Base-by-base conservation (phyloP, 2,888 invertebrate species). In the Dexiosoma caninum region DNA sequence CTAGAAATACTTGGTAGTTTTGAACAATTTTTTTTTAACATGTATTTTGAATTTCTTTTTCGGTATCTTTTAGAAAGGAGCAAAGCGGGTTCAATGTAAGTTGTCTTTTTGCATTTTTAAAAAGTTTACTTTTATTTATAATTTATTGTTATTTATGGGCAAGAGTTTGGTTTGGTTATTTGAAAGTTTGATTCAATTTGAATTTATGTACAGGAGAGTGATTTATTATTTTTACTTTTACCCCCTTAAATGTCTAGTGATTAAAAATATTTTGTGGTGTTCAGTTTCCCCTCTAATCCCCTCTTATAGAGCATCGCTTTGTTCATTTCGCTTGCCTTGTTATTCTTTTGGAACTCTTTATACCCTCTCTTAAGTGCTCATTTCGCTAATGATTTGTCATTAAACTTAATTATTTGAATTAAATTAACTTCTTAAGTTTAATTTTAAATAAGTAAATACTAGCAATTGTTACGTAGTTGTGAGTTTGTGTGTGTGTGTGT, bases 1-100 rank as follows among this genome's bases (percentile, higher is more conserved):
- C 81, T 81, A 81, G 81, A 81, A 77, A 81, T 81, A 81, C 79
- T 55, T 70, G 75, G 62, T 70, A 66, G 51, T 51, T 80, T n/a
- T 79, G 32, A 40, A 35, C 51, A 46, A 69, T 40, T 46, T 44
- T 51, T 46, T 55, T 64, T 27, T 42, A 53, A 64, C 64, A 76
- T 51, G 42, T 69, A 35, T 62, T 53, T 62, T 30, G 42, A 10
- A 16, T 40, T 14, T 72, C 32, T 77, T 21, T 27, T 49, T 27
- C 37, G 14, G 21, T 67, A 51, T 46, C 12, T 59, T 27, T 49
- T 32, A 32, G 64, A 64, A 71, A 76, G 60, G 59, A 66, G 66
- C 75, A 55, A 76, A 80, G 80, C 71, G 53, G 60, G 30, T 60
- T 62, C 6, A 46, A 60, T n/a, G 49, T 37, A 32, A 62, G 7